phyloP scores from a whole-genome alignment of 2,797 vertebrate species.

The Xerus rutilus region DNA sequence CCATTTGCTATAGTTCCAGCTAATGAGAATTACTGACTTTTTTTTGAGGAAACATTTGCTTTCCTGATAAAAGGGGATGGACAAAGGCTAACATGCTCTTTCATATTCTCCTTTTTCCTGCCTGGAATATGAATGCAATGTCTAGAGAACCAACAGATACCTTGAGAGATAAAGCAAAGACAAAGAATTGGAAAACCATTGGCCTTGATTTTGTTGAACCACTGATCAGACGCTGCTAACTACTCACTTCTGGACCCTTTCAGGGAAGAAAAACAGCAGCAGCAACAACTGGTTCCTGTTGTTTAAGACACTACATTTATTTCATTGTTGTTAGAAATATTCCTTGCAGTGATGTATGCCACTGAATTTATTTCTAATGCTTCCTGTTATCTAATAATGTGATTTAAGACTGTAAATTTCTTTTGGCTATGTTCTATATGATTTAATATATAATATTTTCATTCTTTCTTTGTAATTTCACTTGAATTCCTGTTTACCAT shows the following conservation, averaged over 20 bases:
- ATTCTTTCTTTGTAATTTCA: background rate
- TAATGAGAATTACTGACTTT: background rate
- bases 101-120: background rate
- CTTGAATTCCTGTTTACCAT: background rate
- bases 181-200: background rate
- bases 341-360: background rate
- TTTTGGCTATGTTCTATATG: background rate
- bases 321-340: slow-evolving; percentile 16
- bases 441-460: background rate
- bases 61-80: background rate
- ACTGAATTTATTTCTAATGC: slow-evolving; percentile 22
- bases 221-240: background rate
- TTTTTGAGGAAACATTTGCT: background rate
- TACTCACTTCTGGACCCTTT: background rate
- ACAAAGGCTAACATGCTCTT: background rate
- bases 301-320: background rate
- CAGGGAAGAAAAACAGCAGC: background rate
- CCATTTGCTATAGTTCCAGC: background rate
- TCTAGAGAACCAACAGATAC: background rate
- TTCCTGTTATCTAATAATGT: background rate
- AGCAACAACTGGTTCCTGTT: background rate
- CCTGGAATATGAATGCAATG: background rate
- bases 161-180: background rate
- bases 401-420: background rate
- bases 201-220: background rate